phyloP scores from a whole-genome alignment of 37 sponge, comb jelly and placozoan species.

The Chondrilla cf. caribensis region DNA sequence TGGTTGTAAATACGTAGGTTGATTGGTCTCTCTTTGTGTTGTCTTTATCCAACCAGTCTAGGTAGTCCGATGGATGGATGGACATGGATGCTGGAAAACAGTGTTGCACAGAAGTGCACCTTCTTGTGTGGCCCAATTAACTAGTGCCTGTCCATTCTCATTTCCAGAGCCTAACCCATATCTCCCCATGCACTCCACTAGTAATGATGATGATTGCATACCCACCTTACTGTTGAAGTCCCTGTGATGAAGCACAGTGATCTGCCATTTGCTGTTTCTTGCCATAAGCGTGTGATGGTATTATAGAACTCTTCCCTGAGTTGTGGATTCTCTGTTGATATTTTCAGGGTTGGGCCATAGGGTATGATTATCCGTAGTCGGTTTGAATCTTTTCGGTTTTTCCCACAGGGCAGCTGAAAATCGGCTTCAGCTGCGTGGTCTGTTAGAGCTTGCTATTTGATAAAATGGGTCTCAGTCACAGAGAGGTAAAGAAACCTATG shows the following conservation, averaged over 20 bases:
- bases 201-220: background rate
- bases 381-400: background rate
- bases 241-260: constrained; percentile 18
- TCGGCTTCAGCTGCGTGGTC: background rate
- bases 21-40: constrained; percentile 7
- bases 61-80: background rate
- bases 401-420: constrained; percentile 19
- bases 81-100: constrained; percentile 21
- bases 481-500: constrained; percentile 12
- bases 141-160: constrained; percentile 4
- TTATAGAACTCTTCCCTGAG: background rate
- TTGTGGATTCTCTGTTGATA: background rate
- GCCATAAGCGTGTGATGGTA: constrained; percentile 18
- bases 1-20: constrained; percentile 12
- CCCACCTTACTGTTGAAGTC: constrained; percentile 26
- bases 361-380: constrained; percentile 3
- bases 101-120: constrained; percentile 1
- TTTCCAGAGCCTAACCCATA: constrained; percentile 4
- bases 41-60: constrained; percentile 4
- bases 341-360: background rate
- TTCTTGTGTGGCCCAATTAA: background rate
- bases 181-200: constrained; percentile 17
- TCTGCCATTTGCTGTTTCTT: constrained; percentile 25
- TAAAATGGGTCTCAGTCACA: background rate
- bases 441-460: constrained; percentile 3